Evolutionary conservation across 2,888 invertebrate species (phyloP).

Genomic region (Trissolcus japonicus): DNA sequence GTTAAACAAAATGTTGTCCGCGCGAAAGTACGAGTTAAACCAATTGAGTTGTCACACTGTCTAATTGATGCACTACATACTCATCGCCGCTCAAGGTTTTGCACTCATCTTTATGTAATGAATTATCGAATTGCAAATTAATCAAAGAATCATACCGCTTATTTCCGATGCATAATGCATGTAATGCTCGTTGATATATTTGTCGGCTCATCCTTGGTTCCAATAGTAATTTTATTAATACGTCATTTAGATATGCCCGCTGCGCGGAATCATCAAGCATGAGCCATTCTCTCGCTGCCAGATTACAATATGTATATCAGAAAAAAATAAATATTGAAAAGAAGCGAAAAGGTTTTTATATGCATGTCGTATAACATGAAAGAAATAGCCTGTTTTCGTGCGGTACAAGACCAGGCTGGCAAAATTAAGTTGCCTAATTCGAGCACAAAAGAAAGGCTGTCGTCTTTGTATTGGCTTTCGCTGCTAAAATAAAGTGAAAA

Average conservation of each 20-base stretch:
- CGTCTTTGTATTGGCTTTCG: conserved; percentile 33
- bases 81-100: conserved; percentile 34
- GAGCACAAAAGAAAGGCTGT: conserved; percentile 5
- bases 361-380: too few species aligned
- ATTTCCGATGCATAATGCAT: conserved; percentile 45
- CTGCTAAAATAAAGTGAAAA: conserved; percentile 1
- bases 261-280: conserved; percentile 23
- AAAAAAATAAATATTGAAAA: too few species aligned
- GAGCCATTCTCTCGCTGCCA: too few species aligned
- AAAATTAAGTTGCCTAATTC: conserved; percentile 4
- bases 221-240: conserved; percentile 6
- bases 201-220: conserved; percentile 44
- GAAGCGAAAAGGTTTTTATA: too few species aligned
- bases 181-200: conserved; percentile 30
- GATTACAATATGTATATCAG: too few species aligned
- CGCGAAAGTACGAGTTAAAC: too few species aligned
- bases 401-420: not conserved
- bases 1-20: too few species aligned
- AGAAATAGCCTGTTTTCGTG: too few species aligned
- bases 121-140: conserved; percentile 28
- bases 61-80: too few species aligned
- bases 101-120: conserved; percentile 52
- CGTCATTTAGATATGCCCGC: not conserved
- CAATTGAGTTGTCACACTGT: too few species aligned
- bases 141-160: conserved; percentile 32